These are phyloP conservation scores for Lissonota sp. DNA, from an alignment of 2,888 invertebrate genomes.

Conservation along the genomic window DNA sequence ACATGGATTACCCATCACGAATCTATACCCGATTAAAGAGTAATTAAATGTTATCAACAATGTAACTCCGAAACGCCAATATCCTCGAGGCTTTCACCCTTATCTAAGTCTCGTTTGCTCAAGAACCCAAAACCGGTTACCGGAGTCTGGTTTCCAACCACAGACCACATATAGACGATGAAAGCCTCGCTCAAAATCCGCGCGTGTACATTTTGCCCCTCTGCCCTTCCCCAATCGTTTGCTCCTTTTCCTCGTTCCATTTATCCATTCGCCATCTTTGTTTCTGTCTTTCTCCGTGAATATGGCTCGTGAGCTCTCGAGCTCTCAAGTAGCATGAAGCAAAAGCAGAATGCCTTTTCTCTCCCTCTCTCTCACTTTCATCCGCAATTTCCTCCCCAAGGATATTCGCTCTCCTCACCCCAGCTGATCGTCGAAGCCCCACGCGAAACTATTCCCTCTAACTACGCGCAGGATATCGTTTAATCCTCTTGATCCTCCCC, in stretches of 20 bases:
- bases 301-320: constrained; percentile 10
- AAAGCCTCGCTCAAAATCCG: constrained; percentile 6
- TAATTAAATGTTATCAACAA: constrained; percentile 42
- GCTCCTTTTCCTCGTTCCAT: not conserved
- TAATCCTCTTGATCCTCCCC: constrained; percentile 55
- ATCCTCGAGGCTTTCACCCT: constrained; percentile 13
- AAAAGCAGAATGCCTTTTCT: constrained; percentile 30
- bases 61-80: constrained; percentile 43
- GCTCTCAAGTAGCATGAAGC: constrained; percentile 20
- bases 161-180: constrained; percentile 38
- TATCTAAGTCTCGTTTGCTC: constrained; percentile 18
- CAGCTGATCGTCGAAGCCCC: constrained; percentile 44
- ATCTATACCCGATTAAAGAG: constrained; percentile 16
- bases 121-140: constrained; percentile 39
- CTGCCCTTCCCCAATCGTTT: not conserved
- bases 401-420: constrained; percentile 2
- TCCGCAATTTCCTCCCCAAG: constrained; percentile 12
- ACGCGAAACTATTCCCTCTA: constrained; percentile 58
- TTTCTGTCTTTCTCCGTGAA: not conserved
- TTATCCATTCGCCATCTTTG: not conserved
- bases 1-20: not conserved
- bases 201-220: constrained; percentile 2
- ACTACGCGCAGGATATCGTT: constrained; percentile 53
- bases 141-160: constrained; percentile 14
- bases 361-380: not conserved